Percentiles rank a stretch among this genome's conserved stretches.
phyloP scores from a whole-genome alignment of 2,113 vertebrate species.

The Neodontobutis hainanensis region DNA sequence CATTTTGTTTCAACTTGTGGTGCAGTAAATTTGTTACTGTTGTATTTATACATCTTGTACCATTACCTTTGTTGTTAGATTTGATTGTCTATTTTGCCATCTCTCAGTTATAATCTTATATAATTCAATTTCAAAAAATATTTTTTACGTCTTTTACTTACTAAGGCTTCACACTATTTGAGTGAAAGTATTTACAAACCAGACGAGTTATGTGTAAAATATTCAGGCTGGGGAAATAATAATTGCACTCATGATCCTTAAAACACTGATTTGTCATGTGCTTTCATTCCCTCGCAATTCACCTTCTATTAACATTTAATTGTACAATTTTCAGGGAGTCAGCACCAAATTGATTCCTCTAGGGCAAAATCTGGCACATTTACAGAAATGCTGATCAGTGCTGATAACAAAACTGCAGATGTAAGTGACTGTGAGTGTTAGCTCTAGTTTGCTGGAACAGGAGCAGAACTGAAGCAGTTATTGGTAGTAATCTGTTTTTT shows the following conservation, averaged over 20 bases:
- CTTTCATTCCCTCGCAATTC: background rate
- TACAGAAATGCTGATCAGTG: constrained; percentile 42
- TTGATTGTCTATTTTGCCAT: background rate
- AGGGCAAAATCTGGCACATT: constrained; percentile 39
- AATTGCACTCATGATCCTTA: constrained; percentile 7
- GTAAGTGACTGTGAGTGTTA: constrained; percentile 3
- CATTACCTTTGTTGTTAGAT: background rate
- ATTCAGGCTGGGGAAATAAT: background rate
- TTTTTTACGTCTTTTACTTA: too few relatives aligned
- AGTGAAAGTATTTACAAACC: constrained; percentile 2
- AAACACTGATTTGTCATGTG: too few relatives aligned
- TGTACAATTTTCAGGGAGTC: constrained; percentile 46
- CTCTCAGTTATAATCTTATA: constrained; percentile 9
- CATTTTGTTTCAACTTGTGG: background rate
- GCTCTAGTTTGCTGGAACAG: constrained; percentile 17
- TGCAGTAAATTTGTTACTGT: background rate
- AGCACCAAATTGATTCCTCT: constrained; percentile 34
- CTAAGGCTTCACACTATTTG: background rate
- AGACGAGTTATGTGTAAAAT: constrained; percentile 1
- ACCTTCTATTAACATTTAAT: constrained; percentile 30
- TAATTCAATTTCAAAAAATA: too few relatives aligned
- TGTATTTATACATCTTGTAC: constrained; percentile 2
- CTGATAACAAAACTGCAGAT: constrained; percentile 24
- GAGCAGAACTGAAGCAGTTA: constrained; percentile 8
- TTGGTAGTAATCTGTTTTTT: constrained; percentile 6